Base-by-base conservation (phyloP, 2,888 invertebrate genomes). In the Galerucella pusilla region DNA sequence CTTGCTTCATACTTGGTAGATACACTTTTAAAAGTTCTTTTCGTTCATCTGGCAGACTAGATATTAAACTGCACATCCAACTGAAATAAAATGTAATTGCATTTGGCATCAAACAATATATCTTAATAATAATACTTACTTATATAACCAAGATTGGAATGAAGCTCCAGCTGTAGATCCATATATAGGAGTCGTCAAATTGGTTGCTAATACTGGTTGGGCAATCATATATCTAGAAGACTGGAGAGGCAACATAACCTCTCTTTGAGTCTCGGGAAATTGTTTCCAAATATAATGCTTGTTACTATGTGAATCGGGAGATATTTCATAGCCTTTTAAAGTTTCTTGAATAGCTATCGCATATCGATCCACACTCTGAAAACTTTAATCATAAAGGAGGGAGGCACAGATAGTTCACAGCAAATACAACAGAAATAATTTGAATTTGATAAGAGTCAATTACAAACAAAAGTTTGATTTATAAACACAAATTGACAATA, bases 311-410 rank as follows among this genome's bases (percentile, higher is more conserved):
- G 84, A 91, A 70, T 89, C 89, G 0, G 93, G 93, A 0, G 92
- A 92, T 75, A 95, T 93, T 20, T 92, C 91, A 79, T 93, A 93
- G 1, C 90, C 90, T 82, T 93, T 93, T 63, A 95, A 86, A 78
- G 94, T 93, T 85, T 94, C 95, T 87, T 95, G 92, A 82, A 96
- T 95, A 0, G 94, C 95, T 75, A 95, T 85, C 0, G 95, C 93
- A 84, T 94, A 94, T 81, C 93, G 92, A 84, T 95, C 94, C 89
- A 94, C 93, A 80, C 93, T 93, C 90, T 92, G 25, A 25, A 68
- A 74, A 7, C 14, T 49, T 49, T 14, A 49, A 49, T 12, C 1
- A 12, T 49, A 12, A 14, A 14, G 14, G 14, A 49, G 49, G 12
- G 49, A 49, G 14, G 7, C 7, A 42, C 7, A 42, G 35, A 42